phyloP scores from a whole-genome alignment of 2,888 invertebrate species.

The Cephus pygmeus region DNA sequence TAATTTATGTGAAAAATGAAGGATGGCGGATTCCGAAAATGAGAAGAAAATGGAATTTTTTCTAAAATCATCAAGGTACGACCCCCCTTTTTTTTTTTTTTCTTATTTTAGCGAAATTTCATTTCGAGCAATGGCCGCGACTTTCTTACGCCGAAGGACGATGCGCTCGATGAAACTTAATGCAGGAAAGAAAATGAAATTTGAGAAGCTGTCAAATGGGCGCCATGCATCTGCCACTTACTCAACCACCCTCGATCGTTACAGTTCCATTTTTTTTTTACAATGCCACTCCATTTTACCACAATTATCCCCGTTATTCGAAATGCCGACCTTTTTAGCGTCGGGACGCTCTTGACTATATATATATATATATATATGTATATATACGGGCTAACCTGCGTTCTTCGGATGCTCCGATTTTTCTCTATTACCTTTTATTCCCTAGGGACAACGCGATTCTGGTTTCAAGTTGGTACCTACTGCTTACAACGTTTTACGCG shows the following conservation, averaged over 20 bases:
- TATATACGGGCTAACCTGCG: background rate
- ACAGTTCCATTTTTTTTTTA: conserved; percentile 51
- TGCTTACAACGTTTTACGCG: background rate
- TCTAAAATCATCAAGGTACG: too few species aligned
- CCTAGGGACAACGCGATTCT: background rate
- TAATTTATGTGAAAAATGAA: background rate
- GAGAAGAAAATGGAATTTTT: background rate
- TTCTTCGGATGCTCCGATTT: background rate
- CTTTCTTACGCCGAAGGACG: background rate
- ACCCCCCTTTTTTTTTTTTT: too few species aligned
- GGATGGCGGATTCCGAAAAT: background rate
- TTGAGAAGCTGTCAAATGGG: conserved; percentile 61
- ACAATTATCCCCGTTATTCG: conserved; percentile 63
- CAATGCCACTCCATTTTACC: conserved; percentile 63
- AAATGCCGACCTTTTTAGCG: conserved; percentile 50
- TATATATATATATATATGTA: too few species aligned
- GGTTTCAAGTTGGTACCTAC: background rate
- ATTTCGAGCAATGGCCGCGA: background rate
- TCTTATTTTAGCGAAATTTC: background rate
- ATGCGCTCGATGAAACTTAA: background rate
- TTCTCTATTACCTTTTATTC: background rate
- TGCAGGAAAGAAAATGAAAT: conserved; percentile 42
- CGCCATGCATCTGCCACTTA: conserved; percentile 65
- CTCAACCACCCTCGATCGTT: conserved; percentile 53
- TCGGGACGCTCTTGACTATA: background rate